Evolutionary conservation across 2,888 invertebrate genomes (phyloP).

Genomic region (Leistus spinibarbis): DNA sequence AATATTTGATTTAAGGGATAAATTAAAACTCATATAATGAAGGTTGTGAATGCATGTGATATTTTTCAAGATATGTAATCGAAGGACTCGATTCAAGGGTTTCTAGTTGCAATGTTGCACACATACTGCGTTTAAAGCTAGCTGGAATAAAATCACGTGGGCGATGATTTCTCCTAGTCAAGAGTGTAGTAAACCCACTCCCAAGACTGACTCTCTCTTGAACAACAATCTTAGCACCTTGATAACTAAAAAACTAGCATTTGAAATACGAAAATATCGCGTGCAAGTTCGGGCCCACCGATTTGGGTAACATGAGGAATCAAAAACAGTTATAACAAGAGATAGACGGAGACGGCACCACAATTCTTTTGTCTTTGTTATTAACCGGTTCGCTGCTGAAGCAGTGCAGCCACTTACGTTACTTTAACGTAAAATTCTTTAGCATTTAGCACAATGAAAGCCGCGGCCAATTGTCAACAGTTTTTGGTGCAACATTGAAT

Average conservation of each 20-base stretch:
- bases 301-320: background rate
- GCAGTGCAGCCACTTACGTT: background rate
- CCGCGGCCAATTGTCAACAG: constrained; percentile 6
- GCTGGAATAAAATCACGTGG: background rate
- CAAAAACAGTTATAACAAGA: background rate
- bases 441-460: background rate
- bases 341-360: background rate
- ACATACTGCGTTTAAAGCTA: background rate
- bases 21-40: too few relatives aligned
- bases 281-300: background rate
- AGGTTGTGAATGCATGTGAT: too few relatives aligned
- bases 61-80: background rate
- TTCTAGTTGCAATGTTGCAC: background rate
- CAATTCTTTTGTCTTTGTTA: background rate
- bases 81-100: background rate
- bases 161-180: background rate
- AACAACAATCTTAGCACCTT: background rate
- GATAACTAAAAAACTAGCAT: background rate
- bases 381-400: constrained; percentile 1
- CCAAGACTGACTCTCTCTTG: background rate
- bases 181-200: background rate
- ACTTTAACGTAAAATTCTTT: background rate
- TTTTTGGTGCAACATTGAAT: background rate
- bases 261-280: background rate
- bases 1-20: too few relatives aligned